Base-by-base conservation (phyloP, 2,113 vertebrate genomes). In the Spilogale gracilis region DNA sequence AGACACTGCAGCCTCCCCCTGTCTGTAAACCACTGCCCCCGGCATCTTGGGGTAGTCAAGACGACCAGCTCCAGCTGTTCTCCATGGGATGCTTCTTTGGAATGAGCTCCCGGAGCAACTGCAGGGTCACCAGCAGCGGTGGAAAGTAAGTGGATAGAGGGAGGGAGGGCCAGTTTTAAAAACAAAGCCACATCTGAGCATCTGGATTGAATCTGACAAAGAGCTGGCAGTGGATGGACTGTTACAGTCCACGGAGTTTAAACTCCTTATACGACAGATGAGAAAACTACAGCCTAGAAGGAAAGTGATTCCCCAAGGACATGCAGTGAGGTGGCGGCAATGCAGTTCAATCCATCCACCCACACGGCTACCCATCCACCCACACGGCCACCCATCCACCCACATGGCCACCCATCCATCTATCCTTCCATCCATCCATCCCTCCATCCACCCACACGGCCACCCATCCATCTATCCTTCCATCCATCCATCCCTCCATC, bases 181-280 rank as follows among this genome's bases (percentile, higher is more conserved):
- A 93, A 81, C 71, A 91, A 91, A 92, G 74, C 95, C 91, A 86
- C 90, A 92, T 74, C 50, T 4, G 30, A 81, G 63, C 78, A 58
- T 92, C 78, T 94, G 96, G 88, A 80, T 74, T 74, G 79, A 32
- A 69, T 95, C 0, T 95, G 88, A 94, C 3, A 1, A 80, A 23
- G 58, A 54, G 45, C 6, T 71, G 58, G 67, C 60, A 12, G 27
- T 76, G n/a, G 83, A 69, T 27, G 85, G 73, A 81, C 48, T 58
- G 54, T 83, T 43, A 74, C 56, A 63, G n/a, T 74, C 79, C 73
- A 76, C 48, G 25, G 17, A 23, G 9, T 78, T 91, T 56, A 80
- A 38, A 10, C 8, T 79, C 27, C 18, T 90, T 25, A 16, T 10
- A 8, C 8, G 50, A 76, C 56, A 63, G 56, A 81, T 30, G 56